These are phyloP conservation scores for Pelmatolapia mariae DNA, from an alignment of 2,113 vertebrate genomes.

Conservation along the genomic window DNA sequence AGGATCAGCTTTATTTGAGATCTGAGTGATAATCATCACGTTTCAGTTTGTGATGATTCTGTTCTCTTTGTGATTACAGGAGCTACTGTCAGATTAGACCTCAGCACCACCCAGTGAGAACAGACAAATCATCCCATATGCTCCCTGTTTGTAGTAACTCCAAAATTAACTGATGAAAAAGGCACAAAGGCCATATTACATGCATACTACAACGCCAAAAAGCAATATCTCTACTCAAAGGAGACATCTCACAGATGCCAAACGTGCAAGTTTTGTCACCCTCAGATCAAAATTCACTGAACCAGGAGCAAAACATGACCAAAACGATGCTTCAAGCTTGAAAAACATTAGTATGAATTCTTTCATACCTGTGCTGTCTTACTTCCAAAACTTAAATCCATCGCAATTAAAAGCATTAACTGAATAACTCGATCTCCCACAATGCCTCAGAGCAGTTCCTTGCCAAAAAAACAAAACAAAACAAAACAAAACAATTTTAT, in stretches of 20 bases:
- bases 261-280: neutral
- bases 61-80: neutral
- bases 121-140: neutral
- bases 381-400: neutral
- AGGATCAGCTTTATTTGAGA: neutral
- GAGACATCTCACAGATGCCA: neutral
- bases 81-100: neutral
- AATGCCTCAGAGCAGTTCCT: neutral
- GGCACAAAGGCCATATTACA: neutral
- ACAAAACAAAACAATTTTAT: neutral
- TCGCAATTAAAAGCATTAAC: neutral
- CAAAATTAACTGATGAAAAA: neutral
- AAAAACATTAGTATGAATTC: neutral
- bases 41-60: neutral
- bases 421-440: neutral
- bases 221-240: neutral
- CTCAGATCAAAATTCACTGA: neutral
- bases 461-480: neutral
- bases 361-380: accelerated
- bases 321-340: neutral
- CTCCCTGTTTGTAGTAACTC: neutral
- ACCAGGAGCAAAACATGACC: neutral
- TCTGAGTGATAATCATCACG: neutral
- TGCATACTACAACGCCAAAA: neutral
- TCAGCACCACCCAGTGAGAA: neutral